Base-by-base conservation (phyloP, 2,888 invertebrate species). In the Sminthurides aquaticus region DNA sequence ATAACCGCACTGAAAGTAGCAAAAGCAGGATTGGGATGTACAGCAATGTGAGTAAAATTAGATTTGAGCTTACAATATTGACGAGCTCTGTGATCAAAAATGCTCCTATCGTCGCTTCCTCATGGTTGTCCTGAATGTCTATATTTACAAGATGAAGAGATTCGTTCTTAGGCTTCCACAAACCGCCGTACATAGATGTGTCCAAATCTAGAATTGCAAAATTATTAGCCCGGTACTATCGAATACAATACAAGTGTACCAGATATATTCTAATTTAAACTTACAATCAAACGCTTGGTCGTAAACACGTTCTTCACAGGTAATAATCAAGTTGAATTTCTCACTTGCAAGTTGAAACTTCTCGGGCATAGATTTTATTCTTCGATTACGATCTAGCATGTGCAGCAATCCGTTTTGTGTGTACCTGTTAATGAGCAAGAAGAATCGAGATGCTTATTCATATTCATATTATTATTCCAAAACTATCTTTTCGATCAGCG, bases 101-200 rank as follows among this genome's bases (percentile, higher is more conserved):
- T 43, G 99, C 98, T 71, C 99, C 99, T 77, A 99, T 88, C 2
- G 98, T 94, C 0, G 99, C 99, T 80, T 99, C 99, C 79, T 99
- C 99, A 73, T 98, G 95, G 81, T 99, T 99, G 81, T 99, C 99
- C 79, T 94, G 95, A 75, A 99, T 96, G 78, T 99, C 99, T 74
- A 99, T 88, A 79, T 99, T 99, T 64, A 99, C 89, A 54, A 99
- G 87, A 82, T 99, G 99, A 1, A 92, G 95, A 3, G 93, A 90
- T 62, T 91, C 88, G 79, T 90, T 91, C 15, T 56, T 56, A 29
- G 63, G 63, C 24, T 18, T 49, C 63, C 63, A 63, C 28, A 58
- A n/a, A 74, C 87, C 85, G 59, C 86, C 84, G 0, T 89, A 87
- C 62, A 88, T 85, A 76, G 89, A 84, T 29, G 84, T 87, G 73